These are phyloP conservation scores for Silvanus unidentatus DNA, from an alignment of 2,888 invertebrate species.

Conservation along the genomic window DNA sequence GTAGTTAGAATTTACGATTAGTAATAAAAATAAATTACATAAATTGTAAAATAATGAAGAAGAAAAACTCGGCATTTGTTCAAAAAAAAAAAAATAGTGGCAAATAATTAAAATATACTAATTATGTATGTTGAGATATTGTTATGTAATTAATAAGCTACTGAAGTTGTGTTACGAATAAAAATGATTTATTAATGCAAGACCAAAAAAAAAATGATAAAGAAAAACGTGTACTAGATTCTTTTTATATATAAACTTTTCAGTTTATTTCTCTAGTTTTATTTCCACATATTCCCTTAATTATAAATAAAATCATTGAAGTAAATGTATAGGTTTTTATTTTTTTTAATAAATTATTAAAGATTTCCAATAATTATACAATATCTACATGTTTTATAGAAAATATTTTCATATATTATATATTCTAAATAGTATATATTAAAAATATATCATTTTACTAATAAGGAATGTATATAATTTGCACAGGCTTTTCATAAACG, in stretches of 20 bases:
- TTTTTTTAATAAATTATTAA: too few species aligned
- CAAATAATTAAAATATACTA: too few species aligned
- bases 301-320: too few species aligned
- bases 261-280: too few species aligned
- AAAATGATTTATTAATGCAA: slow-evolving; percentile 14
- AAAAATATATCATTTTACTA: slow-evolving; percentile 20
- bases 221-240: slow-evolving; percentile 21
- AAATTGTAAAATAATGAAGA: too few species aligned
- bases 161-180: slow-evolving; percentile 14
- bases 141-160: slow-evolving; percentile 18
- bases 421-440: slow-evolving; percentile 14
- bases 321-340: too few species aligned
- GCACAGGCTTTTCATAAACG: slow-evolving; percentile 6
- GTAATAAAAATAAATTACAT: too few species aligned
- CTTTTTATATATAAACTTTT: slow-evolving; percentile 11
- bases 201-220: slow-evolving; percentile 16
- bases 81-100: too few species aligned
- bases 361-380: slow-evolving; percentile 6
- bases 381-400: slow-evolving; percentile 17
- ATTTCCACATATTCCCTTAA: too few species aligned
- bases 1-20: too few species aligned
- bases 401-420: slow-evolving; percentile 14
- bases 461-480: slow-evolving; percentile 14
- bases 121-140: slow-evolving; percentile 21
- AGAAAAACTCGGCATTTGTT: too few species aligned